Evolutionary conservation across 2,113 vertebrate genomes (phyloP), one percentile per base, ranked within the genome.

Genomic region (Pollimyrus isidori): DNA sequence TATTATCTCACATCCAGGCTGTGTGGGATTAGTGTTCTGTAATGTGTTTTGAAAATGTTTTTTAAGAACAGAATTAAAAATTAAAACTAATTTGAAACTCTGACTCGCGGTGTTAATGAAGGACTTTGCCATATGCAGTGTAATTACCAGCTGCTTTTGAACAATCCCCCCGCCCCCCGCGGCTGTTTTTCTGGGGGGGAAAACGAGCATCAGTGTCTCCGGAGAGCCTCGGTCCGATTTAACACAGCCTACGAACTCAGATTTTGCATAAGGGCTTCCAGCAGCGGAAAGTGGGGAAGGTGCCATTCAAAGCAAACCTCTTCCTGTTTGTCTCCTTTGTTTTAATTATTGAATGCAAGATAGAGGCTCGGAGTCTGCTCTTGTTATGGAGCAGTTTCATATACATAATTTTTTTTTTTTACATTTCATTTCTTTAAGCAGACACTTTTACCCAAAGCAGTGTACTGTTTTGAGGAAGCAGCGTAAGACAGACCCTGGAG

Each of bases 101-200:
- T 92, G 90, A 92, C 88, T 92, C 84, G 89, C 88, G 86, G 58
- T 92, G 91, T 90, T 92, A 92, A 89, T 89, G 88, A 92, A 91
- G 90, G 91, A 87, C 86, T 65, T 0, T 56, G 87, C 90, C 89
- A 91, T 93, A 90, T 91, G 91, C 91, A 92, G 80, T 69, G 89
- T 89, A 93, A 93, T 93, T 93, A 92, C 91, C 92, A 93, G 92
- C 92, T 93, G 86, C 89, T 90, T 69, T 88, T 91, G 39, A 80
- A 35, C 89, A 35, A 35, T 35, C 35, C 35, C 35, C 35, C 35
- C 35, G 35, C 87, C 90, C 92, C 89, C 91, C 82, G 89, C 21
- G 69, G 92, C 89, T 91, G 88, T 90, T 62, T 91, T 91, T 90
- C 58, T 90, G 87, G 69, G 56, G 56, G 52, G 42, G 89, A 92